These are phyloP conservation scores for Tiphia femorata DNA, from an alignment of 2,888 invertebrate genomes.

Conservation along the genomic window DNA sequence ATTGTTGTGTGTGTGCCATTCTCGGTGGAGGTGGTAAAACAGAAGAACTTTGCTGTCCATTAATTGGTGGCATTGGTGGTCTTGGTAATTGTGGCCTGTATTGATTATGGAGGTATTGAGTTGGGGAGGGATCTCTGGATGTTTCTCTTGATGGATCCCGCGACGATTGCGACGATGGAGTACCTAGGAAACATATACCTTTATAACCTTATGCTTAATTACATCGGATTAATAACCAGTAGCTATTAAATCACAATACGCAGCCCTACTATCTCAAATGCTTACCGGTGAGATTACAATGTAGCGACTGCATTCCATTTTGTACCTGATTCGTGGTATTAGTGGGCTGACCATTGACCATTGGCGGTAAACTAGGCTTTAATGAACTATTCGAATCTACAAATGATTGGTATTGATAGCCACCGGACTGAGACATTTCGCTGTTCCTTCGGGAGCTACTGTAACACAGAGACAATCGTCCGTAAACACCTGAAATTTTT, in stretches of 20 bases:
- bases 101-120: constrained; percentile 58
- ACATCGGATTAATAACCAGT: neutral
- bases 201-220: no score
- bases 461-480: constrained; percentile 20
- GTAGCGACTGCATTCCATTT: constrained; percentile 56
- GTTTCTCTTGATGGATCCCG: constrained; percentile 70
- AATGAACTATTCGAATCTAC: constrained; percentile 44
- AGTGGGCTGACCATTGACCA: constrained; percentile 56
- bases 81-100: constrained; percentile 52
- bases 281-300: constrained; percentile 57
- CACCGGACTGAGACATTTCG: constrained; percentile 58
- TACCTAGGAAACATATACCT: constrained; percentile 49
- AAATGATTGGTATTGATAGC: constrained; percentile 55
- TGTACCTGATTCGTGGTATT: constrained; percentile 44
- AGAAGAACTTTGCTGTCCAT: constrained; percentile 49
- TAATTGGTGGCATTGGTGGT: constrained; percentile 57
- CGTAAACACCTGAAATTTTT: no score
- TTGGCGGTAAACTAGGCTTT: constrained; percentile 45
- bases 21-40: constrained; percentile 22
- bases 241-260: neutral
- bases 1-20: constrained; percentile 11
- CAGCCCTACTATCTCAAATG: neutral
- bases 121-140: constrained; percentile 65
- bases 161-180: constrained; percentile 68
- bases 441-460: constrained; percentile 40